Evolutionary conservation across 1,140 invertebrate species (phyloP), one percentile per base, ranked within the genome.

Genomic region (Diorhabda sublineata): DNA sequence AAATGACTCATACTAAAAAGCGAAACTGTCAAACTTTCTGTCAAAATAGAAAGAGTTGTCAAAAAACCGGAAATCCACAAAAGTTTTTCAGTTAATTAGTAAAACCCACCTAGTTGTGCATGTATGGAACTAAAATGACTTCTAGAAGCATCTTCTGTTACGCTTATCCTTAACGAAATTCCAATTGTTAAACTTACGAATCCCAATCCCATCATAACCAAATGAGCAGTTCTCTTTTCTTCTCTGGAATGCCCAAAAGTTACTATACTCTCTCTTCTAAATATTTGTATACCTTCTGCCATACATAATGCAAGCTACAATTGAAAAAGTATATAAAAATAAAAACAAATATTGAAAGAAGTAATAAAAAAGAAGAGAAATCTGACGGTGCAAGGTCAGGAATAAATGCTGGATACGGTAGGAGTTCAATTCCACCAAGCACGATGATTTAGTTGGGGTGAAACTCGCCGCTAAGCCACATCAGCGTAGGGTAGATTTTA

Each of bases 241-340:
- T 8, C 41, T 45, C 65, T 67, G 7, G 57, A 45, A 26, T 60
- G 8, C 3, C 57, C 65, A 26, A 44, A 45, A 8, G 58, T 26
- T 2, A 67, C 57, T 3, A 60, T n/a, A 45, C 58, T 67, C 45
- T 67, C 57, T 45, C 60, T 59, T n/a, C 58, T 59, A 43, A 58
- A 67, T 4, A 67, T 44, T 41, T 60, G 58, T 5, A 67, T 42
- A 44, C 65, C 65, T 43, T 67, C 65, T 3, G 65, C 65, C 65
- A 67, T 58, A 26, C 57, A 67, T 41, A 67, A 42, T 9, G 57
- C 65, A 11, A 67, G 7, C 65, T 67, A n/a, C 44, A 67, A 60
- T 44, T 26, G 47, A 6, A 8, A 56, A n/a, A 5, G 3, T 45
- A 44, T 2, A 4, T 5, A 45, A 45, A 63, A 63, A 45, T 7